Base-by-base conservation (phyloP, 1,140 invertebrate genomes). In the Gryllus bimaculatus region DNA sequence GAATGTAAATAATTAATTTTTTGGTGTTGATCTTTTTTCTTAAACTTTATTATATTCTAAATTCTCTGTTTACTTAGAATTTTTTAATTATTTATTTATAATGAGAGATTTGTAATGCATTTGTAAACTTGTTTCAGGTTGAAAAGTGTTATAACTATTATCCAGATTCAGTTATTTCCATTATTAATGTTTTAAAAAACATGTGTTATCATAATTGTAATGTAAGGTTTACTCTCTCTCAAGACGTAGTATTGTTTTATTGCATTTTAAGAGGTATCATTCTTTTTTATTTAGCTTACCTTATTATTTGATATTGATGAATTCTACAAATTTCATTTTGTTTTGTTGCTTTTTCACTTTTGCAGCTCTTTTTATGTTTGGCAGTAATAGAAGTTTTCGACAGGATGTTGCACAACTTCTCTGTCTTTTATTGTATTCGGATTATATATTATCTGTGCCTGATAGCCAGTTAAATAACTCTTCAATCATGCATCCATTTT, bases 161-260 rank as follows among this genome's bases (percentile, higher is more conserved):
- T 85, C 89, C 91, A 4, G 91, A 92, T 83, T 91, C 89, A 76
- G 88, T 90, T 4, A 87, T 91, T 76, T 89, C 90, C 73, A 88
- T 90, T 81, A 83, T 91, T 54, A 87, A 87, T 8, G 87, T 91
- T 80, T 81, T 92, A 73, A 91, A 91, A 85, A 87, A 88, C 78
- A 82, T 92, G 10, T 87, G 86, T 75, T 87, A 86, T 20, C 84
- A 85, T 81, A 86, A 86, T 81, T 73, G 84, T 47, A 84, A 83
- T 21, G 84, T 88, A 79, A 85, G 91, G 74, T 87, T 89, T 73
- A 84, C 85, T 75, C 82, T 91, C 13, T 87, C 88, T 8, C 87
- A 86, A 82, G 84, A 88, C 79, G 78, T 83, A 21, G 87, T 90
- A 79, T 82, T 91, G 74, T 85, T 88, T 74, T 85, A 87, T 79